These are phyloP conservation scores for Steromphala cineraria DNA, from an alignment of 2,888 invertebrate species.

Conservation along the genomic window DNA sequence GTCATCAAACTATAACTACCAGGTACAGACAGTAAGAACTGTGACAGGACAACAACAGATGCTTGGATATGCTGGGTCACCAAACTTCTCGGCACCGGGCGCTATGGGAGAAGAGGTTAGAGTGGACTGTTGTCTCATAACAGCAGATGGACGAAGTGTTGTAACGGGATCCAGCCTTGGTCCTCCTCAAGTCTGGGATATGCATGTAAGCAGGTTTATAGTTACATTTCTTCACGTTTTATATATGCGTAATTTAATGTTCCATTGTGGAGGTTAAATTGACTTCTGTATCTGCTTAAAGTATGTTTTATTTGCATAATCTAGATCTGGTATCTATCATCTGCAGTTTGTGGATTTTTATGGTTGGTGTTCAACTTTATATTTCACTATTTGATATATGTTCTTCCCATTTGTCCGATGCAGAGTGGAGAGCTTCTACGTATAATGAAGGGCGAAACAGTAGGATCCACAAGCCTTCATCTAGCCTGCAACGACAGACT, in stretches of 20 bases:
- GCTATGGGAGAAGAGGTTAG: constrained; percentile 73
- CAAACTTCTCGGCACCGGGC: constrained; percentile 52
- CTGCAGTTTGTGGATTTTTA: no score
- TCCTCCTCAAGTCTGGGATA: constrained; percentile 76
- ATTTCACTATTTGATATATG: no score
- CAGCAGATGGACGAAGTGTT: constrained; percentile 70
- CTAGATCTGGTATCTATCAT: no score
- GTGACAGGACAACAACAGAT: constrained; percentile 61
- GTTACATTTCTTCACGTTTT: no score
- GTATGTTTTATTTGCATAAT: no score
- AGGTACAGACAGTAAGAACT: constrained; percentile 56
- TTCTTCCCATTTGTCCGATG: constrained; percentile 1
- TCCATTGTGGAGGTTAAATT: no score
- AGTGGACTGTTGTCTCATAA: constrained; percentile 74
- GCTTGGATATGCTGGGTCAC: constrained; percentile 41
- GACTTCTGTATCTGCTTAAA: no score
- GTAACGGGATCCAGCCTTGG: constrained; percentile 74
- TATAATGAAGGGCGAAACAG: constrained; percentile 73
- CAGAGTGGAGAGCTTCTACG: constrained; percentile 74
- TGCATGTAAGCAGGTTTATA: constrained; percentile 63
- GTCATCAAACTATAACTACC: constrained; percentile 58
- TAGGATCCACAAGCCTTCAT: constrained; percentile 74
- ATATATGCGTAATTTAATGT: no score
- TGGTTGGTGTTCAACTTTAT: no score
- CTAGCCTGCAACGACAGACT: constrained; percentile 72